Evolutionary conservation across 2,888 invertebrate species (phyloP), one percentile per base, ranked within the genome.

Genomic region (Kryphioiulus occultus): DNA sequence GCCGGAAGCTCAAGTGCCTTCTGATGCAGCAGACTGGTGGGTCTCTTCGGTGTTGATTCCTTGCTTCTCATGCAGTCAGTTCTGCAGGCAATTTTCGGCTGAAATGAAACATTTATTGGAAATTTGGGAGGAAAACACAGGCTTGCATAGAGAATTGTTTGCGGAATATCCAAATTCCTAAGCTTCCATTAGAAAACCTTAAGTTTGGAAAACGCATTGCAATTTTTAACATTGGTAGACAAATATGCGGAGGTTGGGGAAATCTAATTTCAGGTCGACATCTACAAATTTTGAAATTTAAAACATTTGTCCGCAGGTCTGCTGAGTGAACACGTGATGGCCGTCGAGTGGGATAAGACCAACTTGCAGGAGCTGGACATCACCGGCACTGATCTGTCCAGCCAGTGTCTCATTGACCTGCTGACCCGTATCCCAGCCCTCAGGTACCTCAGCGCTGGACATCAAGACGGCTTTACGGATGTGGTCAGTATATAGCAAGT

Each of bases 331-430:
- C 94, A 96, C 92, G 95, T 99, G 89, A 96, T 97, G 95, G 96
- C 96, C 91, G 98, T 98, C 12, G 99, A 99, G 91, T 99, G 99
- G 99, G 99, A 99, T 92, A 98, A 98, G 92, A 96, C 97, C 1
- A 90, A 91, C 19, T 92, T 99, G 88, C 96, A 96, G 92, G 99
- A 99, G 92, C 92, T 99, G 90, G 99, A 99, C 91, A 96, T 99
- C 88, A 98, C 98, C 0, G 99, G 98, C 0, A 99, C 99, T 0
- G 99, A 99, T 92, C 92, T 99, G 88, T 96, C 96, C 1, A 95
- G 97, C 0, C 99, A 99, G 91, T 97, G 98, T 89, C 94, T 99
- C 82, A 95, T 96, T 88, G 97, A 98, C 92, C 95, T 99, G 94
- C 93, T 99, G 22, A 95, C 96, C 0, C 93, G 98, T 90, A 95